Evolutionary conservation across 1,140 invertebrate species (phyloP).

Genomic region (Asobara japonica): DNA sequence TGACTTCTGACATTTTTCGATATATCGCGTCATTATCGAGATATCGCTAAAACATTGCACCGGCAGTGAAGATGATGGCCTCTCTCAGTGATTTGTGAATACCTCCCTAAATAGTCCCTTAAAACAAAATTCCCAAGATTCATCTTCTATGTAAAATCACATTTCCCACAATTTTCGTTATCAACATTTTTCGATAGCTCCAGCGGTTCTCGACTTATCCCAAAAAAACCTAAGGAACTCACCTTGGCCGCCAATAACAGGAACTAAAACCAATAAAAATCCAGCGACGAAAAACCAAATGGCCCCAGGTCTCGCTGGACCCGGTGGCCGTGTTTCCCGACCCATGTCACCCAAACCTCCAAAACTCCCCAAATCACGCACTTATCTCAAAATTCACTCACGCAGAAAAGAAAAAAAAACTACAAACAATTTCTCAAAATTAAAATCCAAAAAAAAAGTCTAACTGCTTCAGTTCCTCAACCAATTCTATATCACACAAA

Average conservation of each 20-base stretch:
- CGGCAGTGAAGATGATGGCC: too few species aligned
- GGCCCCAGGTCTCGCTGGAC: constrained; percentile 22
- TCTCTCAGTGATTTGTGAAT: too few species aligned
- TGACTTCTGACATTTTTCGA: too few species aligned
- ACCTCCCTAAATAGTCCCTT: too few species aligned
- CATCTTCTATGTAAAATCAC: background rate
- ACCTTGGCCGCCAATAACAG: constrained; percentile 30
- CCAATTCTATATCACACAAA: background rate
- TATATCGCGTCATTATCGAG: too few species aligned
- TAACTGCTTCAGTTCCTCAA: background rate
- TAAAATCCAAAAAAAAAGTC: background rate
- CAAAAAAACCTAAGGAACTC: background rate
- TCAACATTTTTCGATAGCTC: background rate
- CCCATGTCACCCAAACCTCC: constrained; percentile 29
- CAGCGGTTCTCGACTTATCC: background rate
- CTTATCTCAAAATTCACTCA: constrained; percentile 28
- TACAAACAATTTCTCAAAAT: too few species aligned
- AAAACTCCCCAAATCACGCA: background rate
- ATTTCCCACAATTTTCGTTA: too few species aligned
- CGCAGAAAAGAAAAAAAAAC: constrained; percentile 4
- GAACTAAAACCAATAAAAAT: constrained; percentile 31
- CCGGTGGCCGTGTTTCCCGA: constrained; percentile 38
- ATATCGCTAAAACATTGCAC: too few species aligned
- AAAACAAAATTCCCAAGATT: background rate
- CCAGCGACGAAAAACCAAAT: constrained; percentile 30